Evolutionary conservation across 2,113 vertebrate genomes (phyloP).

Genomic region (Myrmecophaga tridactyla): DNA sequence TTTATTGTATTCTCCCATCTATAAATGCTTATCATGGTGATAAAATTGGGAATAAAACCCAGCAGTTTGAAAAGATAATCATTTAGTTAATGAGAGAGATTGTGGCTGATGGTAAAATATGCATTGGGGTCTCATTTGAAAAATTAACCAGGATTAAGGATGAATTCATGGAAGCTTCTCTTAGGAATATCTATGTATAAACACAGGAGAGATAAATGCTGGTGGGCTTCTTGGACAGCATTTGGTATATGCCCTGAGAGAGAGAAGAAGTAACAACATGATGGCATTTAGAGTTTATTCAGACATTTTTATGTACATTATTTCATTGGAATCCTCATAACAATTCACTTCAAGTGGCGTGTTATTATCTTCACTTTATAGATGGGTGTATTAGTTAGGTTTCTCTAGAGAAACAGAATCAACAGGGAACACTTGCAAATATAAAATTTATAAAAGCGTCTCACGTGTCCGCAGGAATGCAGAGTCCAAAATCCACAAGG

Average conservation of each 20-base stretch:
- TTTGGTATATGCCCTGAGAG: not conserved
- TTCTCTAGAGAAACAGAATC: too few species aligned
- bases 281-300: not conserved
- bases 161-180: not conserved
- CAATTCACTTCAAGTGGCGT: not conserved
- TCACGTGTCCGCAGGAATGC: too few species aligned
- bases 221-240: not conserved
- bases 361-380: not conserved
- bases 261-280: not conserved
- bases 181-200: not conserved
- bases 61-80: slow-evolving; percentile 46
- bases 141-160: slow-evolving; percentile 30
- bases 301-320: not conserved
- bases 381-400: too few species aligned
- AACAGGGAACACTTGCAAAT: too few species aligned
- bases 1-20: slow-evolving; percentile 59
- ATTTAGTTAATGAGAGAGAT: slow-evolving; percentile 47
- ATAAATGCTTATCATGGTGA: slow-evolving; percentile 24
- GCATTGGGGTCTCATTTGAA: not conserved
- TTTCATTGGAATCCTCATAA: not conserved
- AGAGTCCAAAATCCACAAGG: too few species aligned
- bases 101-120: slow-evolving; percentile 65
- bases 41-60: slow-evolving; percentile 57
- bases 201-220: not conserved
- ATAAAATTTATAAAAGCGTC: too few species aligned